Base-by-base conservation (phyloP, 2,888 invertebrate species). In the Beris morrisii region DNA sequence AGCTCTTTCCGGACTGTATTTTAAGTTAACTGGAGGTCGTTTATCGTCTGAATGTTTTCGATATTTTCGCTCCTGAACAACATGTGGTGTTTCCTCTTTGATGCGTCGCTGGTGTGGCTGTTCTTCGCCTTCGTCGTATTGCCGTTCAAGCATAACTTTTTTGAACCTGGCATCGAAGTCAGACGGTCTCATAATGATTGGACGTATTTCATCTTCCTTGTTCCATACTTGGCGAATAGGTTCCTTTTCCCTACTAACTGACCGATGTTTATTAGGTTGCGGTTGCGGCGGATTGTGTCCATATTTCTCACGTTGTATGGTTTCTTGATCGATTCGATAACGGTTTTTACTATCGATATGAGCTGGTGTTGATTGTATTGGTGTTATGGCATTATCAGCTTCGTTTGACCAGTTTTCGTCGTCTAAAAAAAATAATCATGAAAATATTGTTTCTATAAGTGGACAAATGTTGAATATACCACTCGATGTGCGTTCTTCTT, bases 371-470 rank as follows among this genome's bases (percentile, higher is more conserved):
- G 78, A 69, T 4, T 61, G 61, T 5, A 61, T 50, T 22, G 79
- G 79, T 58, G 78, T 79, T 31, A 79, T 78, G 63, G 80, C 78
- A 67, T 79, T 80, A 66, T 80, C 79, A 58, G 79, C 79, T 72
- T 80, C 80, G 58, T 80, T 80, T 28, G 77, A 76, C 81, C 80
- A 80, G 72, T 78, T 79, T 53, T 80, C 80, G 43, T 80, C 80
- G 68, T 80, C 79, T 80, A 70, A 15, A 65, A 31, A 64, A 48
- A 61, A 46, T 6, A 43, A 48, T n/a, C 4, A 5, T 5, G 9
- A 55, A 11, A 56, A 56, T 46, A 50, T 56, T 15, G 50, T 57
- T n/a, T 11, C 64, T 53, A 45, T 5, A 56, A 31, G 6, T 5
- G 4, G 32, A 12, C 7, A 13, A 32, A 56, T n/a, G 1, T n/a